These are phyloP conservation scores for Gopherus flavomarginatus DNA, from an alignment of 2,113 vertebrate genomes.

Conservation along the genomic window DNA sequence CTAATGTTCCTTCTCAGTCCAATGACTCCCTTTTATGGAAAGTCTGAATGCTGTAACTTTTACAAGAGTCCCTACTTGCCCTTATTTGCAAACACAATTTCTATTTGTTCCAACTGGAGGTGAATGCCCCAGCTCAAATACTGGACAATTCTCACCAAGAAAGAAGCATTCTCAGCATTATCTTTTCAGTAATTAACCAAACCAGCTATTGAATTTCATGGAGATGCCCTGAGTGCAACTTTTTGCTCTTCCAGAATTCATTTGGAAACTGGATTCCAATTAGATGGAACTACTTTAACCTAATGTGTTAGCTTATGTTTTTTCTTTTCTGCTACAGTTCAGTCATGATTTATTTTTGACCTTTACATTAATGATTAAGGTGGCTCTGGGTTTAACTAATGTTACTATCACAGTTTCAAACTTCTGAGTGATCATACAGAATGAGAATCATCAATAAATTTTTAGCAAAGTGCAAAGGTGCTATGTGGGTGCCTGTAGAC, in stretches of 20 bases:
- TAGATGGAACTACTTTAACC: slow-evolving; percentile 61
- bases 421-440: slow-evolving; percentile 13
- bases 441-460: slow-evolving; percentile 34
- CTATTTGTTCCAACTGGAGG: slow-evolving; percentile 43
- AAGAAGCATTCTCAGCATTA: not conserved
- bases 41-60: slow-evolving; percentile 60
- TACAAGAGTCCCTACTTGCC: slow-evolving; percentile 61
- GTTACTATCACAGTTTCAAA: not conserved
- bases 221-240: not conserved
- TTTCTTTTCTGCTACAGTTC: not conserved
- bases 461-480: not conserved
- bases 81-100: slow-evolving; percentile 55
- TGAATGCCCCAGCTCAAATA: not conserved
- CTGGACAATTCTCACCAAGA: slow-evolving; percentile 10
- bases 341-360: slow-evolving; percentile 15
- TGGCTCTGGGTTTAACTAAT: slow-evolving; percentile 6
- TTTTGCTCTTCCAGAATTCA: slow-evolving; percentile 52
- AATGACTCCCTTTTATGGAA: slow-evolving; percentile 7
- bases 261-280: slow-evolving; percentile 57
- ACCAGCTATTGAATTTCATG: slow-evolving; percentile 47
- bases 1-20: slow-evolving; percentile 34
- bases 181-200: slow-evolving; percentile 65
- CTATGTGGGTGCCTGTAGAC: slow-evolving; percentile 47
- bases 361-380: slow-evolving; percentile 47
- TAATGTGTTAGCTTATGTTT: slow-evolving; percentile 25